Percentiles rank a stretch among this genome's conserved stretches.
These are phyloP conservation scores for Sorex araneus DNA, from an alignment of 2,113 vertebrate genomes.

Conservation along the genomic window DNA sequence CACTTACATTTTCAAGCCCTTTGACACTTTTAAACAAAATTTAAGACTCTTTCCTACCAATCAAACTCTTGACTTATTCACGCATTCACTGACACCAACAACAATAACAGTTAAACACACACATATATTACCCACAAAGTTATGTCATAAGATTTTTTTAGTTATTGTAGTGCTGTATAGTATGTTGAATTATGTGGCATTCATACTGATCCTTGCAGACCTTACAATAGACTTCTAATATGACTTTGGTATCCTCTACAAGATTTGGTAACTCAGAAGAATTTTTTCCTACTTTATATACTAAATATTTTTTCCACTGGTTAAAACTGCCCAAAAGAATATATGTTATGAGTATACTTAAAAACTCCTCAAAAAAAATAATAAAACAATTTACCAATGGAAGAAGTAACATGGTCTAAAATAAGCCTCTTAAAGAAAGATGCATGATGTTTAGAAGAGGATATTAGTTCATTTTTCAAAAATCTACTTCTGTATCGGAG, in stretches of 20 bases:
- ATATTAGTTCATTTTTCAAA: not conserved
- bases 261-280: not conserved
- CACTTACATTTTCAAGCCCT: not conserved
- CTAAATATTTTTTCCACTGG: not conserved
- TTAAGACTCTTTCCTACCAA: not conserved
- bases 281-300: not conserved
- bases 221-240: not conserved
- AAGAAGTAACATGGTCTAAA: not conserved
- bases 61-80: slow-evolving; percentile 12
- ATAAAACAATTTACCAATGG: not conserved
- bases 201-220: not conserved
- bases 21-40: not conserved
- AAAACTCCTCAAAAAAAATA: not conserved
- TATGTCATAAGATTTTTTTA: not conserved
- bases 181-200: not conserved
- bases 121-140: not conserved
- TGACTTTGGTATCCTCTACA: not conserved
- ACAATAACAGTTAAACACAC: not conserved
- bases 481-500: not conserved
- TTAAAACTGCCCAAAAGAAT: not conserved
- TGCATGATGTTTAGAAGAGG: not conserved
- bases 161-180: not conserved
- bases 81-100: not conserved
- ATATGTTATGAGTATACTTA: not conserved
- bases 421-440: slow-evolving; percentile 5